Evolutionary conservation across 2,113 vertebrate genomes (phyloP).

Genomic region (Hippocampus comes): DNA sequence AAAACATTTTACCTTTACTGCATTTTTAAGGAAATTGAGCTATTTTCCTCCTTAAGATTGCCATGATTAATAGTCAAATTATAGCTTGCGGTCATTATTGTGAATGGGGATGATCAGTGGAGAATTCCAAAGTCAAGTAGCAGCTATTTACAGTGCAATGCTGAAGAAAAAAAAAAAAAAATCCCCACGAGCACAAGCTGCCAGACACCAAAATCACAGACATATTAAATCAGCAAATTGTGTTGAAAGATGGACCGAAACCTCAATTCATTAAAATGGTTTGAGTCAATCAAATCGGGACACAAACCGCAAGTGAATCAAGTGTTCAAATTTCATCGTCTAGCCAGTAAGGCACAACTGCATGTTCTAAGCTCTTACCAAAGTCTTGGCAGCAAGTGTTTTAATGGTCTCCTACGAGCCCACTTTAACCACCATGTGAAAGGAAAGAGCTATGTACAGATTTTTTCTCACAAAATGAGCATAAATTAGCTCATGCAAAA

Average conservation of each 20-base stretch:
- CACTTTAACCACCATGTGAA: slow-evolving; percentile 10
- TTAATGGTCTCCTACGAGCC: not conserved
- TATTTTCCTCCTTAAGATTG: not conserved
- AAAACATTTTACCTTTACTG: slow-evolving; percentile 26
- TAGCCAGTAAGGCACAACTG: slow-evolving; percentile 6
- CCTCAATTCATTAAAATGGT: slow-evolving; percentile 8
- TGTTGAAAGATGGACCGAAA: slow-evolving; percentile 6
- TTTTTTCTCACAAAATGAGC: slow-evolving; percentile 1
- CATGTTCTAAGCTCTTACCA: not conserved
- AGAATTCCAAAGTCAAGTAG: slow-evolving; percentile 7
- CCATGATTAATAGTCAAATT: slow-evolving; percentile 2
- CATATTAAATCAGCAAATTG: slow-evolving; percentile 12
- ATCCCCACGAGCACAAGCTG: not conserved
- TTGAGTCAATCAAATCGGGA: slow-evolving; percentile 8
- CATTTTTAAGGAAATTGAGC: slow-evolving; percentile 6
- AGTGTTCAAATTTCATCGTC: slow-evolving; percentile 10
- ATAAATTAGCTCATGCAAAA: slow-evolving; percentile 10
- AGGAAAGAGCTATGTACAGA: slow-evolving; percentile 3
- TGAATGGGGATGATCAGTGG: not conserved
- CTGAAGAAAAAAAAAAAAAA: not conserved
- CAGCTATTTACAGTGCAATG: slow-evolving; percentile 12
- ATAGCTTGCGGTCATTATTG: slow-evolving; percentile 1
- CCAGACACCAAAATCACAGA: slow-evolving; percentile 13
- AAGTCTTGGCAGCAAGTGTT: slow-evolving; percentile 4
- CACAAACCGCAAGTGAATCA: slow-evolving; percentile 7